A percentile compares a stretch with the other conserved stretches of the same genome.
Conservation (phyloP, 2,797 vertebrate species). For the Calcarius lapponicus region DNA sequence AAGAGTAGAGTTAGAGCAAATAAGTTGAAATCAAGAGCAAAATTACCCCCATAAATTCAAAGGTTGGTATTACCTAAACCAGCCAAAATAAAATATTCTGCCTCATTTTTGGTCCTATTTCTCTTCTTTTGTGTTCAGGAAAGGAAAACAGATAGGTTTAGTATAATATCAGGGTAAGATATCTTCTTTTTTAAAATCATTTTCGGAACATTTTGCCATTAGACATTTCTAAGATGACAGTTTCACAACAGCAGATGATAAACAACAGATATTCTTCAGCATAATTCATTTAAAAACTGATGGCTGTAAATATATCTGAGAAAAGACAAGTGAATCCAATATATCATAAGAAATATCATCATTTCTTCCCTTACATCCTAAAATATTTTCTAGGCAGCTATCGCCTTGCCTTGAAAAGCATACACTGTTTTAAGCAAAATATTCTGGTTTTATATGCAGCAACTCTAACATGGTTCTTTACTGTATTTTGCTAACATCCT, state of each 20-base stretch:
- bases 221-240: neutral
- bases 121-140: neutral
- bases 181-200: neutral
- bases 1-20: neutral
- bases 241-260: neutral
- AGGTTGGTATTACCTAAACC: neutral
- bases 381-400: slow-evolving; percentile 34
- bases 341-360: neutral
- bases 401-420: neutral
- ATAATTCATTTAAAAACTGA: neutral
- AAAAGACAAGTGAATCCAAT: neutral
- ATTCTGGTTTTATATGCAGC: neutral
- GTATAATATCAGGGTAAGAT: neutral
- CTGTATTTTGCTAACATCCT: slow-evolving; percentile 24
- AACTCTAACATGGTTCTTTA: neutral
- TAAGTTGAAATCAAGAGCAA: neutral
- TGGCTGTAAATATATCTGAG: neutral
- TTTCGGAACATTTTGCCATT: neutral
- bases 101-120: neutral
- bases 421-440: neutral
- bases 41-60: neutral
- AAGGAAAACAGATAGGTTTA: neutral
- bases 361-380: neutral
- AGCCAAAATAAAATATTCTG: neutral
- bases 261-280: neutral